phyloP scores from a whole-genome alignment of 1,140 invertebrate genomes.

The Pygmarrhopalites habei region DNA sequence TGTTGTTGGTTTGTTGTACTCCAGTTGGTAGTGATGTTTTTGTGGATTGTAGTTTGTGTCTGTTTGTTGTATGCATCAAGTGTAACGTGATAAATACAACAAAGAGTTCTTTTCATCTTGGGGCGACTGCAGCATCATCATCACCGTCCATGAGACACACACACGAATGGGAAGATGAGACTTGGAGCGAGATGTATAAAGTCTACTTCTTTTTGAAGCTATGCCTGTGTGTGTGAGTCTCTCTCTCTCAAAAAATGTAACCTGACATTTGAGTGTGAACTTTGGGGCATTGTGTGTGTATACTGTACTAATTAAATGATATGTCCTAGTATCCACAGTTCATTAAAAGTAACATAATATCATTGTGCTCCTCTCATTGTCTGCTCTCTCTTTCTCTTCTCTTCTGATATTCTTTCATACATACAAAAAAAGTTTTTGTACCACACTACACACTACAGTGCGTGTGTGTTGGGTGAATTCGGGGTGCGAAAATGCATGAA shows the following conservation, averaged over 20 bases:
- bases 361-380: constrained; percentile 13
- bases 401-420: constrained; percentile 1
- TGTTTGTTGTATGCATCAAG: background rate
- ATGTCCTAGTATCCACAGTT: constrained; percentile 18
- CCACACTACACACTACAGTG: too few species aligned
- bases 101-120: too few species aligned
- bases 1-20: too few species aligned
- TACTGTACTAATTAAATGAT: constrained; percentile 21
- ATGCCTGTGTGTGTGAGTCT: too few species aligned
- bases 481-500: background rate
- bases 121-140: too few species aligned
- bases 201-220: too few species aligned
- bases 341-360: constrained; percentile 24
- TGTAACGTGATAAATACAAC: constrained; percentile 7
- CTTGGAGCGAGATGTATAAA: too few species aligned
- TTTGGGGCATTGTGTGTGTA: constrained; percentile 7
- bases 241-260: constrained; percentile 5
- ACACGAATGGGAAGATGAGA: too few species aligned
- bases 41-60: too few species aligned
- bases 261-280: constrained; percentile 16
- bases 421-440: too few species aligned
- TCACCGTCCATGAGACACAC: too few species aligned
- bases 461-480: background rate
- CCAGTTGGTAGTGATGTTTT: too few species aligned
- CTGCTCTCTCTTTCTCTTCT: constrained; percentile 9